Conservation (phyloP, 2,888 invertebrate genomes). For the Pheosia gnoma region DNA sequence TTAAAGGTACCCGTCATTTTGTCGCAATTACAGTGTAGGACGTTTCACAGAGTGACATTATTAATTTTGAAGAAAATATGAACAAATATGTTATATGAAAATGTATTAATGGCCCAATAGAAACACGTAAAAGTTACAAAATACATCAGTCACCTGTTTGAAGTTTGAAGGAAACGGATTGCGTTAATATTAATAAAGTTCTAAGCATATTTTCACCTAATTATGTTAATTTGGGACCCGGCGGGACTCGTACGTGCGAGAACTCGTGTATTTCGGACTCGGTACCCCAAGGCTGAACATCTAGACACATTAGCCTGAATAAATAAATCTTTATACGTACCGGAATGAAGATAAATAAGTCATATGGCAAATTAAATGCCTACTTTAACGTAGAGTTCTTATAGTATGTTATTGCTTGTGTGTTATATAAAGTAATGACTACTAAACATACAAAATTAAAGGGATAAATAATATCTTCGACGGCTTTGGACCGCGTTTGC, state of each 20-base stretch:
- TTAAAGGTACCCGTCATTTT: too few species aligned
- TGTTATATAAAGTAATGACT: too few species aligned
- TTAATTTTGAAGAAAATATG: background rate
- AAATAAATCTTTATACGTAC: background rate
- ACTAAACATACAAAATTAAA: too few species aligned
- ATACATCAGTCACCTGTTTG: slow-evolving; percentile 8
- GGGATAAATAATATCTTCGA: too few species aligned
- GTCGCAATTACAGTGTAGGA: too few species aligned
- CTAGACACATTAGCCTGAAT: slow-evolving; percentile 2
- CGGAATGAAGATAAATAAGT: background rate
- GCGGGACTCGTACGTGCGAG: background rate
- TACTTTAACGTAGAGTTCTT: too few species aligned
- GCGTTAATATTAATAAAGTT: slow-evolving; percentile 18
- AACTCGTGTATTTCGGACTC: slow-evolving; percentile 2
- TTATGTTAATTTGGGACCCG: slow-evolving; percentile 15
- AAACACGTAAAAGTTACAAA: slow-evolving; percentile 6
- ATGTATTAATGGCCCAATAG: background rate
- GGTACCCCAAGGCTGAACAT: background rate
- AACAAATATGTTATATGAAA: background rate
- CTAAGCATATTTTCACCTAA: slow-evolving; percentile 28
- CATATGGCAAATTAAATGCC: background rate
- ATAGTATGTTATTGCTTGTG: too few species aligned
- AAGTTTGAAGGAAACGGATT: slow-evolving; percentile 21
- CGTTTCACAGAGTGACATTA: too few species aligned
- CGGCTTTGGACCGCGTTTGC: too few species aligned